These are phyloP conservation scores for Rhyacophila brunnea DNA, from an alignment of 1,140 invertebrate genomes.

Conservation along the genomic window DNA sequence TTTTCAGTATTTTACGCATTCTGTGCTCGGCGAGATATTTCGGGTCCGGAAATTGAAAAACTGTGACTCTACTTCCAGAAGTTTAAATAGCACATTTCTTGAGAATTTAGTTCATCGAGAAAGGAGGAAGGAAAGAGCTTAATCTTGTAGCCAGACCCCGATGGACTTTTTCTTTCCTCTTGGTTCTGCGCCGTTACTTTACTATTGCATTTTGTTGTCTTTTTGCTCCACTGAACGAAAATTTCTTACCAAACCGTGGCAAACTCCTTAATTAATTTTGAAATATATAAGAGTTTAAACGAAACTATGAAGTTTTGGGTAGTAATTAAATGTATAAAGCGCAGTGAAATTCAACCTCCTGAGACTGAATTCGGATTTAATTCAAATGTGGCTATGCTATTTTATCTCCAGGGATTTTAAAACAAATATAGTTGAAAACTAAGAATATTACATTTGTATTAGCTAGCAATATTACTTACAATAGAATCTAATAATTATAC, in stretches of 20 bases:
- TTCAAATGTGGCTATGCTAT: too few relatives aligned
- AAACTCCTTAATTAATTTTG: conserved; percentile 22
- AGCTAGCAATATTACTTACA: too few relatives aligned
- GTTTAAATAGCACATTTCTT: neutral
- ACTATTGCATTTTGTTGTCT: conserved; percentile 9
- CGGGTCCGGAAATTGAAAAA: too few relatives aligned
- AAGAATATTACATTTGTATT: too few relatives aligned
- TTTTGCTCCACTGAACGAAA: conserved; percentile 3
- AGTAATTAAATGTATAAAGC: neutral
- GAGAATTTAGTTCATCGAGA: neutral
- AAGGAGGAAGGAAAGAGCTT: conserved; percentile 13
- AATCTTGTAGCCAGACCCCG: conserved; percentile 16
- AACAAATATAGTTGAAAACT: too few relatives aligned
- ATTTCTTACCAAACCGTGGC: conserved; percentile 1
- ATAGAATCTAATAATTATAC: too few relatives aligned
- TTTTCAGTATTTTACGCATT: too few relatives aligned
- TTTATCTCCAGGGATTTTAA: too few relatives aligned
- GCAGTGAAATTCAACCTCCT: neutral
- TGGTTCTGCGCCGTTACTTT: conserved; percentile 24
- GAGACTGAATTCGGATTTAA: too few relatives aligned
- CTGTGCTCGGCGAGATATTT: too few relatives aligned
- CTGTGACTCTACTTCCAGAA: too few relatives aligned
- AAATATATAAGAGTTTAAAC: conserved; percentile 10
- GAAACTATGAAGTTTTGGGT: neutral
- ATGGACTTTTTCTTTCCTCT: conserved; percentile 17